A percentile compares a stretch with the other conserved stretches of the same genome.
Conservation (phyloP, 2,888 invertebrate genomes). For the Drosophila differens region DNA sequence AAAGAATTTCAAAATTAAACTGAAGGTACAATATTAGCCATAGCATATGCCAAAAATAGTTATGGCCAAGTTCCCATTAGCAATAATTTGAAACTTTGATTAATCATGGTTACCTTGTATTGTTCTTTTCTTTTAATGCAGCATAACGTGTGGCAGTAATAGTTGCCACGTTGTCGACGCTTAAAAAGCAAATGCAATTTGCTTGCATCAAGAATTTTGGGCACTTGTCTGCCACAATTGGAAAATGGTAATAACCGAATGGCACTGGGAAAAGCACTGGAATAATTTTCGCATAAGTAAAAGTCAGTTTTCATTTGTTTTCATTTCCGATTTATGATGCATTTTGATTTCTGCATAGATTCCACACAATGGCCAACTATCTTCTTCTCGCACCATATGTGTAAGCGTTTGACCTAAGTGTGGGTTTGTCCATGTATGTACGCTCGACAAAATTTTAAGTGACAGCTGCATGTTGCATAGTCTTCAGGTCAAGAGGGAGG, state of each 20-base stretch:
- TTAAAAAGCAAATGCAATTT: slow-evolving; percentile 65
- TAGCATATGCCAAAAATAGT: not conserved
- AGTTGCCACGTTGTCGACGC: slow-evolving; percentile 44
- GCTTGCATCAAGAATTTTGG: slow-evolving; percentile 49
- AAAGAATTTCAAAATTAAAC: not conserved
- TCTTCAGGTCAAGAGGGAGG: slow-evolving; percentile 12
- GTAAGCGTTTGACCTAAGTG: not conserved
- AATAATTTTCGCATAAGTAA: slow-evolving; percentile 72
- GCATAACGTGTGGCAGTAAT: slow-evolving; percentile 19
- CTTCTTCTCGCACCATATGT: not conserved
- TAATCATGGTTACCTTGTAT: not conserved
- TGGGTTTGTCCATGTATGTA: slow-evolving; percentile 19
- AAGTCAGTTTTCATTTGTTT: slow-evolving; percentile 81
- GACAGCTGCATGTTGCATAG: slow-evolving; percentile 61
- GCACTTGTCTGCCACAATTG: slow-evolving; percentile 19
- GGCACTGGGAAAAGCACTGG: slow-evolving; percentile 14
- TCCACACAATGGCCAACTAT: slow-evolving; percentile 29
- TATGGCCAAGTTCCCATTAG: not conserved
- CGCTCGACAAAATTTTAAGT: slow-evolving; percentile 72
- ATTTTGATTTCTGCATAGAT: slow-evolving; percentile 72
- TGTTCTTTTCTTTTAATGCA: not conserved
- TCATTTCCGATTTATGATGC: slow-evolving; percentile 77
- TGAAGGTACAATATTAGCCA: not conserved
- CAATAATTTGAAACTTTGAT: not conserved
- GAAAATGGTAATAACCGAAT: slow-evolving; percentile 7